These are phyloP conservation scores for Dendrolimus houi DNA, from an alignment of 2,888 invertebrate species.

Conservation along the genomic window DNA sequence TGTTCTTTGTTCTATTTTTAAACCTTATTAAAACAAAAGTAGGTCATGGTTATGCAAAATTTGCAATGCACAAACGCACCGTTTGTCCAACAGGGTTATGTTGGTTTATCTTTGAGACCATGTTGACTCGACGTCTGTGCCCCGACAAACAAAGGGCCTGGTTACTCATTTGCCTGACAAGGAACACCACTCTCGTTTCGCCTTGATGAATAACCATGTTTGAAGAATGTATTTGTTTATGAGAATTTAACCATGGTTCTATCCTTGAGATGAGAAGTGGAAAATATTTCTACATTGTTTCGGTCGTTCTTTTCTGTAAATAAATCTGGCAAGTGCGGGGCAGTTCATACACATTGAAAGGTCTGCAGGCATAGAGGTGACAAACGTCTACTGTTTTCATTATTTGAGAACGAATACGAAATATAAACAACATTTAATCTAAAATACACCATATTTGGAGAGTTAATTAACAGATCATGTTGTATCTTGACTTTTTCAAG, in stretches of 20 bases:
- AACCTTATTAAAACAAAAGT: slow-evolving; percentile 16
- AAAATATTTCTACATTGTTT: no score
- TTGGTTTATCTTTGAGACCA: slow-evolving; percentile 27
- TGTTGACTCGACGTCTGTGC: slow-evolving; percentile 15
- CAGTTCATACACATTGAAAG: no score
- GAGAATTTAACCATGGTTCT: not conserved
- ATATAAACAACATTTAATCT: no score
- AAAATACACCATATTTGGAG: no score
- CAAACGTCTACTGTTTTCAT: no score
- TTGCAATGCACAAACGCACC: slow-evolving; percentile 25
- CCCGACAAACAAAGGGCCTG: slow-evolving; percentile 34
- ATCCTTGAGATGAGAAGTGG: no score
- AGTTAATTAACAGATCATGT: no score
- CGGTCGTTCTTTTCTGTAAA: no score
- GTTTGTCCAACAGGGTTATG: slow-evolving; percentile 29
- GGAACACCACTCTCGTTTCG: slow-evolving; percentile 44
- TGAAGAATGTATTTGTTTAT: slow-evolving; percentile 10
- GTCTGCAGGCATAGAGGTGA: no score
- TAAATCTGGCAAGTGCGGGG: no score
- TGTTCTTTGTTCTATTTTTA: not conserved
- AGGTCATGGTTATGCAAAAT: slow-evolving; percentile 33
- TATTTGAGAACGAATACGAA: no score
- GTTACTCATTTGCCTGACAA: slow-evolving; percentile 44
- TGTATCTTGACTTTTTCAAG: no score
- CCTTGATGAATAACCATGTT: slow-evolving; percentile 34